These are phyloP conservation scores for Venusia cambrica DNA, from an alignment of 2,888 invertebrate species.

Conservation along the genomic window DNA sequence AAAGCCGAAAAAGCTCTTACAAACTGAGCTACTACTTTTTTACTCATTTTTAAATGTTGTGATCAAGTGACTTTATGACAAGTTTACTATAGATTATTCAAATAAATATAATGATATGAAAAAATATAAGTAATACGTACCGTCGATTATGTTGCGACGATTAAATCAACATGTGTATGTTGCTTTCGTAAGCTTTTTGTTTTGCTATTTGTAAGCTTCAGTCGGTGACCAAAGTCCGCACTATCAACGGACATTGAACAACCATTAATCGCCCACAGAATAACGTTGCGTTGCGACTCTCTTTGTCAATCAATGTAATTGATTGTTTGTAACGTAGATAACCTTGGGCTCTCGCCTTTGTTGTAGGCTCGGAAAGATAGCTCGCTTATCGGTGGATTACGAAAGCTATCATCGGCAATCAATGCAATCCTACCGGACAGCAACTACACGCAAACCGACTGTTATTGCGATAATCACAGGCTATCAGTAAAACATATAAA, in stretches of 20 bases:
- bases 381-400: constrained; percentile 47
- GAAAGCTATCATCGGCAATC: constrained; percentile 45
- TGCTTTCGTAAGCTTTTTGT: no score
- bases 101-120: no score
- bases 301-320: constrained; percentile 30
- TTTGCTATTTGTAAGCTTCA: no score
- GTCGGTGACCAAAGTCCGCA: background rate
- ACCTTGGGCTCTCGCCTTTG: constrained; percentile 42
- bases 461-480: constrained; percentile 22
- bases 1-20: no score
- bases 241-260: constrained; percentile 8
- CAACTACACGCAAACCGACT: constrained; percentile 24
- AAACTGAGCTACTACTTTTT: no score
- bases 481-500: constrained; percentile 16
- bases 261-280: constrained; percentile 11
- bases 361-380: constrained; percentile 42
- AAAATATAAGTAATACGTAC: no score
- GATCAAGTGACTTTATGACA: no score
- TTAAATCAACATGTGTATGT: no score
- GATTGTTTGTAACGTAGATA: constrained; percentile 30
- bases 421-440: constrained; percentile 41
- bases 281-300: constrained; percentile 23
- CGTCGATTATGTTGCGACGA: no score
- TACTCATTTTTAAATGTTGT: no score
- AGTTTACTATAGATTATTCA: no score